These are phyloP conservation scores for Haliclona indistincta DNA, from an alignment of 37 sponge, comb jelly and placozoan species.

Conservation along the genomic window DNA sequence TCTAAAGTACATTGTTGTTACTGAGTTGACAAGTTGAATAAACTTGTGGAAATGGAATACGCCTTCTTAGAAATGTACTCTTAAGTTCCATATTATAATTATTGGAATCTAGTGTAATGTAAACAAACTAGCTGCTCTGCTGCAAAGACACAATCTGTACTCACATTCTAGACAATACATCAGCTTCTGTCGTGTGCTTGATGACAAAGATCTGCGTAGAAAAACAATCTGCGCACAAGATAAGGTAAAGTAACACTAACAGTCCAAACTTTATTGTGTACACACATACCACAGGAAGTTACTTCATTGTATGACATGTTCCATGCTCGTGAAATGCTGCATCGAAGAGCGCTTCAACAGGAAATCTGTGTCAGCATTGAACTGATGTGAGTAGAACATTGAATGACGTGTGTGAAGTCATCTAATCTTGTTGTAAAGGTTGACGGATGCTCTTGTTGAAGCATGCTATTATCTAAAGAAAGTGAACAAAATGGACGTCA, in stretches of 20 bases:
- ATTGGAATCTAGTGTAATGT: too few relatives aligned
- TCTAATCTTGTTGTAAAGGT: constrained; percentile 12
- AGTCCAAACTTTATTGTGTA: not conserved
- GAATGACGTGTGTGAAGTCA: not conserved
- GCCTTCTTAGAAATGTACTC: too few relatives aligned
- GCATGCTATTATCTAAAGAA: constrained; percentile 44
- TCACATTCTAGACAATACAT: constrained; percentile 61
- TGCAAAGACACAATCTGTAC: too few relatives aligned
- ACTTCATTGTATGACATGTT: constrained; percentile 94
- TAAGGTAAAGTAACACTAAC: constrained; percentile 49
- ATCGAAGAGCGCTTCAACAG: constrained; percentile 91
- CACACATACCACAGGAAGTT: constrained; percentile 93
- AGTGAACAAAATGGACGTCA: not conserved
- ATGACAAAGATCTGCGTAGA: constrained; percentile 53
- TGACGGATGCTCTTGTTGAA: constrained; percentile 64
- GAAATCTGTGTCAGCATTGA: constrained; percentile 76
- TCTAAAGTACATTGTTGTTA: too few relatives aligned
- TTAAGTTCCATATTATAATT: too few relatives aligned
- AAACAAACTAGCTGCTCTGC: too few relatives aligned
- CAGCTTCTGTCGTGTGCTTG: constrained; percentile 74
- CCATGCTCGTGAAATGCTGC: constrained; percentile 77
- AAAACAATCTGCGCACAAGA: constrained; percentile 77
- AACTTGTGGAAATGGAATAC: too few relatives aligned
- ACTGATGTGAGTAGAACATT: constrained; percentile 57
- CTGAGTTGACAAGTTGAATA: too few relatives aligned